Evolutionary conservation across 2,888 invertebrate species (phyloP).

Genomic region (Hoplodrina blanda): DNA sequence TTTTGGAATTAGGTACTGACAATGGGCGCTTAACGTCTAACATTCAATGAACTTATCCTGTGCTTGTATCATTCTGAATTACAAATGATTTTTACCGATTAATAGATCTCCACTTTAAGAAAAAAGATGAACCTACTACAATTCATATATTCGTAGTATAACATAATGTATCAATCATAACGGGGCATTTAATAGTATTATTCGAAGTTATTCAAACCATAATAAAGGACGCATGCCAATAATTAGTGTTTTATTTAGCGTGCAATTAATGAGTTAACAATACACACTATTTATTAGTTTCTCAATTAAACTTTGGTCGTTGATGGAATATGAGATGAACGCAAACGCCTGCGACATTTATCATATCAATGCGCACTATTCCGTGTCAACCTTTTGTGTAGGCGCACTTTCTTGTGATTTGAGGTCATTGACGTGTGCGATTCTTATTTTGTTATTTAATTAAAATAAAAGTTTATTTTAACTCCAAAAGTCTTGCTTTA

Average conservation of each 20-base stretch:
- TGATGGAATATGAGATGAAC: too few species aligned
- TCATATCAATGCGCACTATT: too few species aligned
- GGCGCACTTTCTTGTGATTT: too few species aligned
- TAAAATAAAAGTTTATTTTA: too few species aligned
- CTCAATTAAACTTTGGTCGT: slow-evolving; percentile 58
- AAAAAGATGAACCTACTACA: neutral
- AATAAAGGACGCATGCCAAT: slow-evolving; percentile 27
- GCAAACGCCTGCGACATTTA: too few species aligned
- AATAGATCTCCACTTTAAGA: neutral
- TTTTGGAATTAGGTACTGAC: neutral
- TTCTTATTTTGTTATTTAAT: too few species aligned
- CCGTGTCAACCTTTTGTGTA: too few species aligned
- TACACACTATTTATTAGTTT: slow-evolving; percentile 52
- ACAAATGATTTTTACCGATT: neutral
- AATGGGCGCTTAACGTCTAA: neutral
- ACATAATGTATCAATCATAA: slow-evolving; percentile 9
- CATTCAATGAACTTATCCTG: neutral
- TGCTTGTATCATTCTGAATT: neutral
- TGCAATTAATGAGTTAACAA: slow-evolving; percentile 46
- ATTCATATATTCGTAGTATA: neutral
- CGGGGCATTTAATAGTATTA: slow-evolving; percentile 23
- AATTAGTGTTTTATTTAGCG: slow-evolving; percentile 40
- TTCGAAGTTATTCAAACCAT: slow-evolving; percentile 17
- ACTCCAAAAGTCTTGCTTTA: too few species aligned
- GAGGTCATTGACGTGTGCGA: too few species aligned